These are phyloP conservation scores for Lasioglossum malachurum DNA, from an alignment of 2,888 invertebrate genomes.

Conservation along the genomic window DNA sequence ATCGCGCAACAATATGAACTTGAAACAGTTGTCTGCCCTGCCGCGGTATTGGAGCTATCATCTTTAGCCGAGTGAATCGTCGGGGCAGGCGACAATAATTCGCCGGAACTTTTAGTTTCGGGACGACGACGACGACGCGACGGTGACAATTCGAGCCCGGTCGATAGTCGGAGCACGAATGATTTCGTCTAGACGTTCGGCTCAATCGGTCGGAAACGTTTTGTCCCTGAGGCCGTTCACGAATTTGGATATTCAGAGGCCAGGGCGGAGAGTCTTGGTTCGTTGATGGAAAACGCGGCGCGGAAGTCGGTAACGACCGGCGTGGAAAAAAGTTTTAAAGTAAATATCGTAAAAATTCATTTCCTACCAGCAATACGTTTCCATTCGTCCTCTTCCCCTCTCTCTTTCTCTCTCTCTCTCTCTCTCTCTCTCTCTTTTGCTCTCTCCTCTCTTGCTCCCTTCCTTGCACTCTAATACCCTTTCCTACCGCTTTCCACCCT, in stretches of 20 bases:
- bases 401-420: neutral
- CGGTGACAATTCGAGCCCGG: constrained; percentile 4
- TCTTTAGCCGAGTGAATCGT: neutral
- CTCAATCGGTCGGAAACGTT: constrained; percentile 69
- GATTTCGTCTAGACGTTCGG: constrained; percentile 60
- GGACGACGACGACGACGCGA: neutral
- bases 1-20: neutral
- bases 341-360: constrained; percentile 79
- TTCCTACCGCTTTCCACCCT: constrained; percentile 9
- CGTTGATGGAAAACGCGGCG: constrained; percentile 61
- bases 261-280: constrained; percentile 49
- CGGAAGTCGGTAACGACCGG: constrained; percentile 72
- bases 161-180: constrained; percentile 52
- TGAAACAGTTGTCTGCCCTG: neutral
- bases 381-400: constrained; percentile 59
- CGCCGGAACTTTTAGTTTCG: constrained; percentile 19
- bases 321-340: constrained; percentile 73
- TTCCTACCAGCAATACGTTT: constrained; percentile 74
- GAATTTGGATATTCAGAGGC: constrained; percentile 55
- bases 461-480: neutral
- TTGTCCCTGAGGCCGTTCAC: constrained; percentile 58
- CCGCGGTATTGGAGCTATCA: neutral
- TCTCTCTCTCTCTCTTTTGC: neutral
- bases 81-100: neutral
- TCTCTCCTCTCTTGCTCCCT: neutral